Evolutionary conservation across 2,888 invertebrate species (phyloP).

Genomic region (Drosophila mulleri): DNA sequence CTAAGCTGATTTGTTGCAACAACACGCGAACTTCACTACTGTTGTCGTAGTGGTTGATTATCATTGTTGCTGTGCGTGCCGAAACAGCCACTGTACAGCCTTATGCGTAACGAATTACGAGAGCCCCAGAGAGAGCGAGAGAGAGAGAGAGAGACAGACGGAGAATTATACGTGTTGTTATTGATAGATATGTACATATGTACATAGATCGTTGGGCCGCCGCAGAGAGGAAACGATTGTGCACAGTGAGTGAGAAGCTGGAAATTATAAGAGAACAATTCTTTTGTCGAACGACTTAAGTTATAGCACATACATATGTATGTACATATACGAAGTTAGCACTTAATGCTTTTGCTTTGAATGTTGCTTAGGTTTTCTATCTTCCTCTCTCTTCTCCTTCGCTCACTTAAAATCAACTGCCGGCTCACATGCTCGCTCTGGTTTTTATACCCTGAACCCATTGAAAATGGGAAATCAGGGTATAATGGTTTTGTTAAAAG

Average conservation of each 20-base stretch:
- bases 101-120: slow-evolving; percentile 33
- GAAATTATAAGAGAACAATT: slow-evolving; percentile 4
- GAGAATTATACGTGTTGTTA: slow-evolving; percentile 1
- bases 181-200: too few species aligned
- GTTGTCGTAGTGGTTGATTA: slow-evolving; percentile 44
- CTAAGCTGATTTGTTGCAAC: slow-evolving; percentile 71
- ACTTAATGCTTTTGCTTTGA: not conserved
- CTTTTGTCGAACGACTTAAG: not conserved
- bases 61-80: slow-evolving; percentile 61
- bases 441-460: too few species aligned
- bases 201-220: not conserved
- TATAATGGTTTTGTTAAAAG: too few species aligned
- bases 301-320: not conserved
- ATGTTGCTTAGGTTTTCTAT: not conserved
- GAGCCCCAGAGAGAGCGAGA: not conserved
- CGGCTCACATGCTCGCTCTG: not conserved
- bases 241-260: not conserved
- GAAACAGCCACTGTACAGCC: slow-evolving; percentile 39
- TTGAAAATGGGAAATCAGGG: too few species aligned
- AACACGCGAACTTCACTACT: slow-evolving; percentile 54
- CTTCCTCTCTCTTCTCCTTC: not conserved
- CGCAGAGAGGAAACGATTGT: not conserved
- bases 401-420: not conserved
- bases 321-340: not conserved
- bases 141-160: not conserved